These are phyloP conservation scores for Onychomys leucogaster DNA, from an alignment of 2,797 vertebrate genomes.

Conservation along the genomic window DNA sequence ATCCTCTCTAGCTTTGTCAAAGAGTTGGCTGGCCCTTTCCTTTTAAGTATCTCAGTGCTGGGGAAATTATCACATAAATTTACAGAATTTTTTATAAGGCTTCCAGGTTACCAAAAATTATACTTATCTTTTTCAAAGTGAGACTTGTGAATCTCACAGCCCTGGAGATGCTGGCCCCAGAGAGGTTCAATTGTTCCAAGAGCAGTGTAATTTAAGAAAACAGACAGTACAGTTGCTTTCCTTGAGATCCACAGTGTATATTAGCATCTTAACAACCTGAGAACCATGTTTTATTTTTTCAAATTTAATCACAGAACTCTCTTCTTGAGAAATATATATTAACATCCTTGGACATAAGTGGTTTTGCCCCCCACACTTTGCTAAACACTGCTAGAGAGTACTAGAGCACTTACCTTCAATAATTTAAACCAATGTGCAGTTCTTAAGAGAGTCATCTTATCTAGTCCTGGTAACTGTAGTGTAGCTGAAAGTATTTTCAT, in stretches of 20 bases:
- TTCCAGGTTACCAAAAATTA: not conserved
- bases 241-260: not conserved
- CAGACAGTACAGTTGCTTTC: not conserved
- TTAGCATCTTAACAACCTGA: not conserved
- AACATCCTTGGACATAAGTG: not conserved
- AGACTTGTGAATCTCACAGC: not conserved
- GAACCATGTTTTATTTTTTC: slow-evolving; percentile 30
- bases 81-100: not conserved
- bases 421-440: slow-evolving; percentile 48
- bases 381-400: slow-evolving; percentile 32
- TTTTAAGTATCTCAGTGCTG: not conserved
- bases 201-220: not conserved
- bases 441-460: slow-evolving; percentile 42
- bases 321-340: not conserved
- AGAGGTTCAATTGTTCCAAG: not conserved
- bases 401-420: not conserved
- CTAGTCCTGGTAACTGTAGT: slow-evolving; percentile 20
- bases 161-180: not conserved
- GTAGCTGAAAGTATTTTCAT: not conserved
- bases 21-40: not conserved
- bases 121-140: not conserved
- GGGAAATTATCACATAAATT: not conserved
- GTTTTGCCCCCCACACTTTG: not conserved
- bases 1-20: not conserved
- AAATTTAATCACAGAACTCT: slow-evolving; percentile 37